Evolutionary conservation across 2,113 vertebrate genomes (phyloP).

Genomic region (Falco punctatus): DNA sequence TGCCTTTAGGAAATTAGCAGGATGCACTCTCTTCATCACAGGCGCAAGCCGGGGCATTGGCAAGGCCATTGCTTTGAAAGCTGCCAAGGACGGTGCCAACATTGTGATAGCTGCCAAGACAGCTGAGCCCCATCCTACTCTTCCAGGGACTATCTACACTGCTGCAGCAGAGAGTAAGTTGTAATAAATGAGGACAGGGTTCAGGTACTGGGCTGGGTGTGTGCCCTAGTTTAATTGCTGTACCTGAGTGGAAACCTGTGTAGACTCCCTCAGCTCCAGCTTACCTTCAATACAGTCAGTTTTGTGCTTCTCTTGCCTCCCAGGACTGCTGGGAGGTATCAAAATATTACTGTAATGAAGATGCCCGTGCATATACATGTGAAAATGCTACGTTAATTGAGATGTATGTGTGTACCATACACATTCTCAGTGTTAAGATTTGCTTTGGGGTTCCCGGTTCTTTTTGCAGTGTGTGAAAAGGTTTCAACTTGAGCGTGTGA

Average conservation of each 20-base stretch:
- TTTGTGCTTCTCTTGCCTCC: background rate
- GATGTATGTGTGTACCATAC: background rate
- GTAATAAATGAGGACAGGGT: background rate
- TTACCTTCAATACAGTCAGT: background rate
- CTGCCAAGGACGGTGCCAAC: slow-evolving; percentile 94
- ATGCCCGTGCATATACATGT: background rate
- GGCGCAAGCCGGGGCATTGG: slow-evolving; percentile 96
- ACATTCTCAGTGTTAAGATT: background rate
- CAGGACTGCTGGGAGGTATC: background rate
- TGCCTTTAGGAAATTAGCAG: slow-evolving; percentile 86
- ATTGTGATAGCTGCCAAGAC: slow-evolving; percentile 95
- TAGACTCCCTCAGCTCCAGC: background rate
- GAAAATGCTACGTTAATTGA: background rate
- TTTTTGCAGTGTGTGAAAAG: background rate
- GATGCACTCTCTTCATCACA: slow-evolving; percentile 93
- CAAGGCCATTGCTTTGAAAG: slow-evolving; percentile 96
- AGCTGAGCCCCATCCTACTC: slow-evolving; percentile 84
- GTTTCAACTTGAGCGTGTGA: background rate
- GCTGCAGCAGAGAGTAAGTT: slow-evolving; percentile 90
- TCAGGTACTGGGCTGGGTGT: background rate
- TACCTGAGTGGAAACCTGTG: background rate
- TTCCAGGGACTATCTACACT: slow-evolving; percentile 93
- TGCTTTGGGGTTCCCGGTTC: background rate
- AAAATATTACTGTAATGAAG: background rate
- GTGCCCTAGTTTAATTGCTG: background rate